Evolutionary conservation across 2,113 vertebrate genomes (phyloP), one percentile per base, ranked within the genome.

Genomic region (Diphyllodes magnificus): DNA sequence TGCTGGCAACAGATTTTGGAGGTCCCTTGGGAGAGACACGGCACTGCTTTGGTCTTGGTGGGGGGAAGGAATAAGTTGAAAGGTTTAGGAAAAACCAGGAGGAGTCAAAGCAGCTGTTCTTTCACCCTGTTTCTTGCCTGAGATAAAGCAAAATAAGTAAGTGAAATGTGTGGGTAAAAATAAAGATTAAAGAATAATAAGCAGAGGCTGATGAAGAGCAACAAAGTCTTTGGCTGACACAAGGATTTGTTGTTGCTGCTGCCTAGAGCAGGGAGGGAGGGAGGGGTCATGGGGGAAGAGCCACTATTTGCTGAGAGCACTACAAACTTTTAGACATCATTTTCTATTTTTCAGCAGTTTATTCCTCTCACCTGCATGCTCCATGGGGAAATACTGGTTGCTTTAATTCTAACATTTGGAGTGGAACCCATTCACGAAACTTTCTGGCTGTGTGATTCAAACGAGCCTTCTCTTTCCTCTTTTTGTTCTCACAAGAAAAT

Each of bases 401-500:
- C 98, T 98, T 98, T 98, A 98, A 98, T 99, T 98, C 98, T 98
- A 98, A 98, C 98, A 98, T 99, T 99, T 97, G 98, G 98, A 98
- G 98, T 97, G 97, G 98, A 97, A 98, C 98, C 98, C 98, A 99
- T 99, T 99, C 98, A 99, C 97, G 97, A 98, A 98, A 98, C 98
- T 99, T 98, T 98, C 98, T 98, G 98, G 98, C 98, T 98, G 98
- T 98, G 99, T 98, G 99, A 99, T 98, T 99, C 98, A 99, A 98
- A 97, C 97, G 97, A 97, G 96, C 96, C 96, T 98, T 98, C 97
- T 98, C 97, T 98, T 98, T 96, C 97, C 97, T 98, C 96, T 98
- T 98, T 99, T 99, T 99, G 99, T 99, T 99, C 99, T 98, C 99
- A 98, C 98, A 98, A 98, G 98, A 99, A 99, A 99, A 99, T 99